Percentiles rank a stretch among this genome's conserved stretches.
Evolutionary conservation across 2,888 invertebrate species (phyloP).

Genomic region (Chrysolina oricalcia): DNA sequence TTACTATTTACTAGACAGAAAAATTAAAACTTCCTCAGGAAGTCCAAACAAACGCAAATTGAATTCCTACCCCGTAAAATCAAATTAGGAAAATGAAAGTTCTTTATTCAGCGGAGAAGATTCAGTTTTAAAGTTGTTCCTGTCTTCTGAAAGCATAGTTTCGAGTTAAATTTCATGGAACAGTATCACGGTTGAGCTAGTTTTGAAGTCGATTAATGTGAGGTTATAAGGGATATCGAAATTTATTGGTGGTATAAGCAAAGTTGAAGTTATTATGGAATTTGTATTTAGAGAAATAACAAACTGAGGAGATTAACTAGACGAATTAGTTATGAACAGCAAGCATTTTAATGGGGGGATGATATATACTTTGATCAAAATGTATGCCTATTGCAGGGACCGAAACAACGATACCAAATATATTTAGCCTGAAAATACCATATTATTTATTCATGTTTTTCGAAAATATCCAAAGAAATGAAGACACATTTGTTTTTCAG

Average conservation of each 20-base stretch:
- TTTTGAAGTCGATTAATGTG: neutral
- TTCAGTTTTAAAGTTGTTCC: conserved; percentile 17
- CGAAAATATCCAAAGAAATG: too few species aligned
- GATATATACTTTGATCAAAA: too few species aligned
- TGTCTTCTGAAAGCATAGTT: conserved; percentile 13
- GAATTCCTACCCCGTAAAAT: conserved; percentile 6
- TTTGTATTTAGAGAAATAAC: too few species aligned
- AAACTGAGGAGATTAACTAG: too few species aligned
- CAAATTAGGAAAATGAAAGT: conserved; percentile 15
- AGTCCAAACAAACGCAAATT: conserved; percentile 11
- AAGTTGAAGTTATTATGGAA: neutral
- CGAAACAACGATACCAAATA: too few species aligned
- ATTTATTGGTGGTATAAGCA: neutral
- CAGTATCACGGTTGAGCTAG: neutral
- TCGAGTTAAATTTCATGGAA: conserved; percentile 2
- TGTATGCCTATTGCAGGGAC: too few species aligned
- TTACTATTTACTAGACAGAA: neutral
- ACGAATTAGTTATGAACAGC: too few species aligned
- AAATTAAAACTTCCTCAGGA: neutral
- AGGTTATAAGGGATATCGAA: neutral
- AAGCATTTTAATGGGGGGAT: too few species aligned
- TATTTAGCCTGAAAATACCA: too few species aligned
- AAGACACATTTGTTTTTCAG: too few species aligned
- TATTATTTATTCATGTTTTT: too few species aligned
- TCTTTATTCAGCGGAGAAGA: conserved; percentile 19